Evolutionary conservation across 1,140 invertebrate species (phyloP).

Genomic region (Luehdorfia chinensis): DNA sequence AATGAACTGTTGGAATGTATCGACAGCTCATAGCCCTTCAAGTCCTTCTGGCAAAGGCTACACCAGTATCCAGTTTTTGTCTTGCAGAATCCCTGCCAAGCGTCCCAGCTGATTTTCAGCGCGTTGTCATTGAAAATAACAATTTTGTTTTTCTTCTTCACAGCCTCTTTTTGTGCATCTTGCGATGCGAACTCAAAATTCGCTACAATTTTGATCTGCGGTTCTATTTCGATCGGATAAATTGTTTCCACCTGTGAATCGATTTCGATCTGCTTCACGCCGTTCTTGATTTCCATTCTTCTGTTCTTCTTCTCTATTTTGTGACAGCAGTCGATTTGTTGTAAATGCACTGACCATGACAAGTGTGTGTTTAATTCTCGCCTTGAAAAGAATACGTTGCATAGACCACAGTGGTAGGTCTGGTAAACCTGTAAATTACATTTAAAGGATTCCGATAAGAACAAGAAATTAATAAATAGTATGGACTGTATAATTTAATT

Average conservation of each 20-base stretch:
- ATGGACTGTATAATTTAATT: too few relatives aligned
- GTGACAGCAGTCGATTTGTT: background rate
- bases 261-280: conserved; percentile 2
- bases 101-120: conserved; percentile 23
- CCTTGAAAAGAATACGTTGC: conserved; percentile 21
- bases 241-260: conserved; percentile 19
- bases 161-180: background rate
- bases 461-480: too few relatives aligned
- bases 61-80: conserved; percentile 14
- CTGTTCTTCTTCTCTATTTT: background rate
- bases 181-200: conserved; percentile 1
- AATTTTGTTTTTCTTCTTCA: conserved; percentile 26
- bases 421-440: conserved; percentile 13
- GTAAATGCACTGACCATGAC: conserved; percentile 11
- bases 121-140: conserved; percentile 14
- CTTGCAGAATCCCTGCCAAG: conserved; percentile 23
- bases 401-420: conserved; percentile 18
- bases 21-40: conserved; percentile 1
- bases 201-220: conserved; percentile 7
- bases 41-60: conserved; percentile 13
- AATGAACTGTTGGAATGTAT: background rate
- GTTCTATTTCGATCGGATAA: conserved; percentile 5
- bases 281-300: conserved; percentile 15
- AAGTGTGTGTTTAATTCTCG: conserved; percentile 13
- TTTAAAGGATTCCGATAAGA: too few relatives aligned